These are phyloP conservation scores for Lepidochitona cinerea DNA, from an alignment of 2,888 invertebrate species.

Conservation along the genomic window DNA sequence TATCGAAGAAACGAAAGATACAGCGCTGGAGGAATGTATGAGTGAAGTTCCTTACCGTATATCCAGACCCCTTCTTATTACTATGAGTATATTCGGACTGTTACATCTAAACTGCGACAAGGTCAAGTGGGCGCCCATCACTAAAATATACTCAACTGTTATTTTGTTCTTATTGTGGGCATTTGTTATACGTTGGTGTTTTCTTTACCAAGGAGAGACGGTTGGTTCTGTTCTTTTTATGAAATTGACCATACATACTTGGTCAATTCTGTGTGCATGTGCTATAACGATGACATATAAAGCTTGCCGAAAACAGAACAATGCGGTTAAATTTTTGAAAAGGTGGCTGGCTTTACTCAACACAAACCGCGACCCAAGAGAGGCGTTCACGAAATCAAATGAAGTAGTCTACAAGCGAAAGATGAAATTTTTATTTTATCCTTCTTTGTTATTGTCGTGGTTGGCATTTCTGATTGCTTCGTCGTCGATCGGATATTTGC, in stretches of 20 bases:
- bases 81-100: background rate
- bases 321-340: background rate
- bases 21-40: background rate
- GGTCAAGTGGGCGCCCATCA: background rate
- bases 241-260: background rate
- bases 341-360: background rate
- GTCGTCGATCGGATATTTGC: background rate
- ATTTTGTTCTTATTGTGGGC: background rate
- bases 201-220: background rate
- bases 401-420: background rate
- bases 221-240: background rate
- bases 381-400: background rate
- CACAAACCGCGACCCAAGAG: background rate
- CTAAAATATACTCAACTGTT: background rate
- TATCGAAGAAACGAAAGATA: too few relatives aligned
- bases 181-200: background rate
- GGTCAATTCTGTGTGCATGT: background rate
- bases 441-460: background rate
- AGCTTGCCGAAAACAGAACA: background rate
- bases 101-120: background rate
- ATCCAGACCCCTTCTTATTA: background rate
- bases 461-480: background rate
- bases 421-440: background rate
- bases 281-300: background rate
- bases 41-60: background rate